Base-by-base conservation (phyloP, 1,140 invertebrate genomes). In the Cydia splendana region DNA sequence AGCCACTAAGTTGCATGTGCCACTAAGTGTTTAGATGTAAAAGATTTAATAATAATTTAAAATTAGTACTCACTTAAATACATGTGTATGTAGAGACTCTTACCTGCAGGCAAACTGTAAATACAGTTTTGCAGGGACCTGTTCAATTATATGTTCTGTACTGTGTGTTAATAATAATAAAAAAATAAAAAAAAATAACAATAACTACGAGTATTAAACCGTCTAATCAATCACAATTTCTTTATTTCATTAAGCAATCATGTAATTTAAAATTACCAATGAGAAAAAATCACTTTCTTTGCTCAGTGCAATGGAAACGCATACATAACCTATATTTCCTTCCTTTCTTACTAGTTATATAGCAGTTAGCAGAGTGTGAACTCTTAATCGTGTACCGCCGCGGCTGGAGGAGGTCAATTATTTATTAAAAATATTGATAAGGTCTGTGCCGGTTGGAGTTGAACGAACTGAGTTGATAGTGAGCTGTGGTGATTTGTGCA, bases 331-430 rank as follows among this genome's bases (percentile, higher is more conserved):
- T 34, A 30, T 75, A 75, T 53, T 75, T 75, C 74, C 74, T 75
- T 75, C 74, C 74, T 75, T 42, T 75, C 28, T 4, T 28, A n/a
- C 24, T 38, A 65, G 74, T 34, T 75, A 75, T 75, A 75, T 75
- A 75, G 51, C 53, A 20, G 74, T 53, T 75, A 75, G 28, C 51
- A 20, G 74, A 65, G 24, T 75, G 74, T 57, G 53, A 75, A 75
- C 24, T 75, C 42, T 15, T 34, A 76, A 76, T 71, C 62, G 20
- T 24, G 38, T 10, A 10, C 34, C 20, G 15, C 5, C 9, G 30
- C 28, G 1, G 12, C 6, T 15, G 34, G 6, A 71, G n/a, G 15
- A 18, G 67, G 65, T 38, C 67, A 71, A 38, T 71, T 9, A 18
- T 7, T 18, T 38, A 42, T 71, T 71, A 71, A 71, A n/a, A 38